Evolutionary conservation across 2,888 invertebrate genomes (phyloP).

Genomic region (Ischnus inquisitorius): DNA sequence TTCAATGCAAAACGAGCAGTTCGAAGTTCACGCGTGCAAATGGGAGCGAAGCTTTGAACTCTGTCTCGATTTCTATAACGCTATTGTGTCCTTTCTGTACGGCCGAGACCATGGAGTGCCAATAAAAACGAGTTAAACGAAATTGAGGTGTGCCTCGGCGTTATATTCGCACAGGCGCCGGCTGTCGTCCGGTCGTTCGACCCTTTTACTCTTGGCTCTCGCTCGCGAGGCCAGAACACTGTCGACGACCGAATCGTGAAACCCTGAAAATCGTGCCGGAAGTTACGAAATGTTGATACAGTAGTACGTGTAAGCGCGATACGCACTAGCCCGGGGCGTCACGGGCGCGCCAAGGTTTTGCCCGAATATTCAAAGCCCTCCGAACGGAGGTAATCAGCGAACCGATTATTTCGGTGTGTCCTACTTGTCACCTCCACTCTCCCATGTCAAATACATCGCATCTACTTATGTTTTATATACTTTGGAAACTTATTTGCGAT

Average conservation of each 20-base stretch:
- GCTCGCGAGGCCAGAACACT: slow-evolving; percentile 33
- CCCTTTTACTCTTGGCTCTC: slow-evolving; percentile 37
- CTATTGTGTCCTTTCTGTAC: background rate
- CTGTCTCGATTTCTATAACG: background rate
- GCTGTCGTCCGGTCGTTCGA: slow-evolving; percentile 42
- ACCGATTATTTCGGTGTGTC: slow-evolving; percentile 18
- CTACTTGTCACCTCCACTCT: slow-evolving; percentile 2
- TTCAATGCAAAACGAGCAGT: background rate
- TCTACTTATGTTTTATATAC: background rate
- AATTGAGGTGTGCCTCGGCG: slow-evolving; percentile 37
- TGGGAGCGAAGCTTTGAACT: slow-evolving; percentile 14
- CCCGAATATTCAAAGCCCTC: slow-evolving; percentile 29
- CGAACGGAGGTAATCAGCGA: slow-evolving; percentile 17
- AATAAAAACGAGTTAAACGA: slow-evolving; percentile 15
- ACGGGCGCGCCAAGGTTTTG: slow-evolving; percentile 49
- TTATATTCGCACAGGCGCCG: slow-evolving; percentile 26
- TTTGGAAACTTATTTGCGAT: too few species aligned
- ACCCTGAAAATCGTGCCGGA: slow-evolving; percentile 52
- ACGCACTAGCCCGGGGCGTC: background rate
- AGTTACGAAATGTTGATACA: slow-evolving; percentile 60
- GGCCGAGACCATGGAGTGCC: background rate
- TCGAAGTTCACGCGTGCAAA: background rate
- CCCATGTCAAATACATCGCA: slow-evolving; percentile 9
- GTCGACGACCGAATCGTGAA: slow-evolving; percentile 35
- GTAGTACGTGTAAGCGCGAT: background rate